Conservation (phyloP, 2,113 vertebrate genomes). For the Ctenomys sociabilis region DNA sequence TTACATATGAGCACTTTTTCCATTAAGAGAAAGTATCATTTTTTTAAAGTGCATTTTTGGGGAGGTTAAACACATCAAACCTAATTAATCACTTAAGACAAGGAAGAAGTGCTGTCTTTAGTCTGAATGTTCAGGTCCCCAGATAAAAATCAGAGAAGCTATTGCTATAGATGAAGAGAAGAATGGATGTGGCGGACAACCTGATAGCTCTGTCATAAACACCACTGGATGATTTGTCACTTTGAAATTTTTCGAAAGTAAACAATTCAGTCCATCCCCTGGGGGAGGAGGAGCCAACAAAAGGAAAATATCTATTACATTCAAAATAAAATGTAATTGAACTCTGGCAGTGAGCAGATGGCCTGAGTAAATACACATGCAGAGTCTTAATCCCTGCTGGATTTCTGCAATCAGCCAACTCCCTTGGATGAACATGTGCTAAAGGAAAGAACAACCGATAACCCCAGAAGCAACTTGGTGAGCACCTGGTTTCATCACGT, state of each 20-base stretch:
- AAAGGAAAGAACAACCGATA: slow-evolving; percentile 8
- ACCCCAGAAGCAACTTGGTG: not conserved
- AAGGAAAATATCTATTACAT: slow-evolving; percentile 31
- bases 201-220: not conserved
- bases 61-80: not conserved
- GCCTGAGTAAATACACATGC: slow-evolving; percentile 41
- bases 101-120: not conserved
- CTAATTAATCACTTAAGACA: not conserved
- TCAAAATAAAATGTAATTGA: not conserved
- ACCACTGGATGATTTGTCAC: not conserved
- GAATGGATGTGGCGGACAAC: not conserved
- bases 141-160: not conserved
- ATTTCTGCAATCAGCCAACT: slow-evolving; percentile 63
- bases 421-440: slow-evolving; percentile 30
- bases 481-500: not conserved
- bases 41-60: not conserved
- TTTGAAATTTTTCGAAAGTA: not conserved
- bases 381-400: slow-evolving; percentile 2
- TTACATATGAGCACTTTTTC: not conserved
- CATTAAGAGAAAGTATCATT: not conserved
- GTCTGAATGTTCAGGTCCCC: not conserved
- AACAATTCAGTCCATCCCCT: slow-evolving; percentile 3
- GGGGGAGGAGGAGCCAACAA: not conserved
- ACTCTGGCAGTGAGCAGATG: slow-evolving; percentile 18
- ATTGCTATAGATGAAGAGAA: not conserved